These are phyloP conservation scores for Aleiodes testaceus DNA, from an alignment of 2,888 invertebrate species.

Conservation along the genomic window DNA sequence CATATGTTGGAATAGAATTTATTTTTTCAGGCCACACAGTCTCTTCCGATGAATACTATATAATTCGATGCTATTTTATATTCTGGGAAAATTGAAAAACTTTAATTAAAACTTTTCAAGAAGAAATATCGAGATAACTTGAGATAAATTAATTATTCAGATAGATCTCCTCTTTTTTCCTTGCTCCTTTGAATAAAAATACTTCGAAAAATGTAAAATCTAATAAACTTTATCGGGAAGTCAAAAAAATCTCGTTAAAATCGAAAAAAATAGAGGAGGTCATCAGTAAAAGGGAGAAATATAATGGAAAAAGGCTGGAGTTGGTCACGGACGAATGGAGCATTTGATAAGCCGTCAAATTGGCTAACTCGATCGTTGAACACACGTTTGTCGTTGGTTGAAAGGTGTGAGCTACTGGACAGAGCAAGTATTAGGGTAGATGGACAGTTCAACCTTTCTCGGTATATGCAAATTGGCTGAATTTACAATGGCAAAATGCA, in stretches of 20 bases:
- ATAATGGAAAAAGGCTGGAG: constrained; percentile 2
- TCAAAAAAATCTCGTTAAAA: neutral
- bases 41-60: neutral
- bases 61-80: neutral
- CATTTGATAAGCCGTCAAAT: constrained; percentile 26
- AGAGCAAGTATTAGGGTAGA: neutral
- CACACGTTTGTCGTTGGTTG: neutral
- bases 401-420: constrained; percentile 13
- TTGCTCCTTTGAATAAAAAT: no score
- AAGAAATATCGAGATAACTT: neutral
- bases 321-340: constrained; percentile 3
- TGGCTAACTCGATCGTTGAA: constrained; percentile 18
- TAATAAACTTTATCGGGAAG: no score
- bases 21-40: neutral
- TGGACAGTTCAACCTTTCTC: neutral
- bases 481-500: constrained; percentile 5
- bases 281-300: neutral
- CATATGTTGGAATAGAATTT: neutral
- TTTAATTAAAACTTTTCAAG: neutral
- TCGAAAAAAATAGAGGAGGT: neutral
- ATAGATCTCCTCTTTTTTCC: neutral
- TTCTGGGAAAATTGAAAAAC: neutral
- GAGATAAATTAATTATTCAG: neutral
- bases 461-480: constrained; percentile 22
- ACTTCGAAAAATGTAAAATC: no score